phyloP scores from a whole-genome alignment of 53 echinoderm and acorn worm genomes.

The Holothuria leucospilota region DNA sequence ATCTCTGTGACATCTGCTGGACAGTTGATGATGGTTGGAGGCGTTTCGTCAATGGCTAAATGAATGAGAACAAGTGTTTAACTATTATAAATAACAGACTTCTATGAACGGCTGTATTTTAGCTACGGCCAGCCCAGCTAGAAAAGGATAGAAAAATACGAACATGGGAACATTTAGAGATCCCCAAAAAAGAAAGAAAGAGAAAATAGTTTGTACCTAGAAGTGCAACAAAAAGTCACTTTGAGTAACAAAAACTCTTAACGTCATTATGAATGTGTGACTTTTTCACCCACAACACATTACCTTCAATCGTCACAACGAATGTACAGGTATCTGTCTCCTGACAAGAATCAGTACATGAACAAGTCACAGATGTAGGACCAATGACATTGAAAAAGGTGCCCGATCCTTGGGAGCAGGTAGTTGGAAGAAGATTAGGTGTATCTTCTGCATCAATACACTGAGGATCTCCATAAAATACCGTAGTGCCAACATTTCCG shows the following conservation, averaged over 20 bases:
- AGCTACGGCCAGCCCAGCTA: too few species aligned
- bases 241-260: too few species aligned
- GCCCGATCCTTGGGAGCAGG: constrained; percentile 47
- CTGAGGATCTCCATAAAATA: neutral
- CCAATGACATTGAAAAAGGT: constrained; percentile 58
- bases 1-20: neutral
- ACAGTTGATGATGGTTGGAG: neutral
- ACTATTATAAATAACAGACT: too few species aligned
- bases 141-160: too few species aligned
- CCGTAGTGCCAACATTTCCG: constrained; percentile 23
- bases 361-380: constrained; percentile 57
- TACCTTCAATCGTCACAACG: constrained; percentile 65
- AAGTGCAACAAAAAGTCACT: too few species aligned
- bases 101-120: too few species aligned
- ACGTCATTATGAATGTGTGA: too few species aligned
- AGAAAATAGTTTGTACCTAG: too few species aligned
- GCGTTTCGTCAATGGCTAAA: too few species aligned
- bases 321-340: constrained; percentile 63
- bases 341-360: constrained; percentile 63
- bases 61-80: too few species aligned
- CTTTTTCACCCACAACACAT: neutral
- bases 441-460: constrained; percentile 24
- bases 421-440: constrained; percentile 2
- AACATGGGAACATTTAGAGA: too few species aligned
- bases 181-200: too few species aligned